Evolutionary conservation across 1,140 invertebrate species (phyloP).

Genomic region (Orius insidiosus): DNA sequence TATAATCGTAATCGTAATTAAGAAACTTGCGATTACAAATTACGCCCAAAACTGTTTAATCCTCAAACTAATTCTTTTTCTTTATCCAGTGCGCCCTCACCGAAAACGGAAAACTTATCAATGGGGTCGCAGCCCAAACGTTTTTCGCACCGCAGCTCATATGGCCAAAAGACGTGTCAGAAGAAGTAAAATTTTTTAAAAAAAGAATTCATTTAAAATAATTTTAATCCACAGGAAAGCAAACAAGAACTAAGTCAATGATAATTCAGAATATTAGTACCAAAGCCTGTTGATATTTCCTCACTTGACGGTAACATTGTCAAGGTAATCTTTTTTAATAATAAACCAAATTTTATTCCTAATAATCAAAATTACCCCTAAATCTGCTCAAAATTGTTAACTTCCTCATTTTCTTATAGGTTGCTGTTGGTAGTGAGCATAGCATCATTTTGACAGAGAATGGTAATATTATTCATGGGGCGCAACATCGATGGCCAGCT

Average conservation of each 20-base stretch:
- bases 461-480: no score
- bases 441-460: slow-evolving; percentile 42
- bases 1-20: no score
- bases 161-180: slow-evolving; percentile 31
- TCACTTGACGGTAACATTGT: slow-evolving; percentile 36
- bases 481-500: slow-evolving; percentile 51
- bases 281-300: slow-evolving; percentile 37
- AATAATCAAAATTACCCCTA: no score
- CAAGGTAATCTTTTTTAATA: no score
- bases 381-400: no score
- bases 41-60: no score
- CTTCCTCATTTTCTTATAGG: slow-evolving; percentile 26
- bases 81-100: slow-evolving; percentile 53
- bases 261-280: slow-evolving; percentile 30
- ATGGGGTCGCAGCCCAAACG: slow-evolving; percentile 66
- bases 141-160: slow-evolving; percentile 47
- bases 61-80: no score
- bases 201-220: no score
- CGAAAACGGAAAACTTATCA: slow-evolving; percentile 46
- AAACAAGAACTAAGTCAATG: slow-evolving; percentile 17
- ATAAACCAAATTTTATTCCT: no score
- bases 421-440: slow-evolving; percentile 49
- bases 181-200: no score
- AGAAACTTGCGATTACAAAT: no score
- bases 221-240: no score